Conservation (phyloP, 2,888 invertebrate species). For the Molorchus minor region DNA sequence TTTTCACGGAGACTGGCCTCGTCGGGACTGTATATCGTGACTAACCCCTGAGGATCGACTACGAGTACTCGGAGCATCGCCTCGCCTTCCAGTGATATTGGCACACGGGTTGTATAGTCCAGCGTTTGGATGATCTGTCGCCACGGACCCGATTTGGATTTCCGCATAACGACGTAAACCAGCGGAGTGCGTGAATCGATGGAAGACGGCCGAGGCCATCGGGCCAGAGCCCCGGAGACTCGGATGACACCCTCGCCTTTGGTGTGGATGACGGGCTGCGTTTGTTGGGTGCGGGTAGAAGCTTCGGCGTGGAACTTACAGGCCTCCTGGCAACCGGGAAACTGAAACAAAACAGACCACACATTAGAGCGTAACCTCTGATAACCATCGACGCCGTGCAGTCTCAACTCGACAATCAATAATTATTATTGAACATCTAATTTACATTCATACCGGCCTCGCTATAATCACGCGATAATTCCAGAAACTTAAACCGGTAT, state of each 20-base stretch:
- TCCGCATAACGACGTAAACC: slow-evolving; percentile 77
- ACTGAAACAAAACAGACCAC: slow-evolving; percentile 64
- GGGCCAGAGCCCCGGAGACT: slow-evolving; percentile 70
- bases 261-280: slow-evolving; percentile 75
- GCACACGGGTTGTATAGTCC: slow-evolving; percentile 71
- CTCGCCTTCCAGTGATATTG: slow-evolving; percentile 69
- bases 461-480: slow-evolving; percentile 51
- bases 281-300: slow-evolving; percentile 68
- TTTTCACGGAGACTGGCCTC: slow-evolving; percentile 65
- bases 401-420: slow-evolving; percentile 44
- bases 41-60: slow-evolving; percentile 75
- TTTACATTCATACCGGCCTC: slow-evolving; percentile 50
- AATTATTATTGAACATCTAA: slow-evolving; percentile 53
- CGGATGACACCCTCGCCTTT: slow-evolving; percentile 75
- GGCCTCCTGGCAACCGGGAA: slow-evolving; percentile 76
- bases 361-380: slow-evolving; percentile 16
- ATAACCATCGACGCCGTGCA: slow-evolving; percentile 21
- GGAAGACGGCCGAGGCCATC: slow-evolving; percentile 72
- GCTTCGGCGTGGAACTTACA: slow-evolving; percentile 75
- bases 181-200: slow-evolving; percentile 67
- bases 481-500: slow-evolving; percentile 53
- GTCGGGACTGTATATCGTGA: slow-evolving; percentile 76
- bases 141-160: slow-evolving; percentile 72
- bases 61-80: slow-evolving; percentile 74
- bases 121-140: slow-evolving; percentile 74